Conservation (phyloP, 2,113 vertebrate genomes). For the Epinephelus lanceolatus region DNA sequence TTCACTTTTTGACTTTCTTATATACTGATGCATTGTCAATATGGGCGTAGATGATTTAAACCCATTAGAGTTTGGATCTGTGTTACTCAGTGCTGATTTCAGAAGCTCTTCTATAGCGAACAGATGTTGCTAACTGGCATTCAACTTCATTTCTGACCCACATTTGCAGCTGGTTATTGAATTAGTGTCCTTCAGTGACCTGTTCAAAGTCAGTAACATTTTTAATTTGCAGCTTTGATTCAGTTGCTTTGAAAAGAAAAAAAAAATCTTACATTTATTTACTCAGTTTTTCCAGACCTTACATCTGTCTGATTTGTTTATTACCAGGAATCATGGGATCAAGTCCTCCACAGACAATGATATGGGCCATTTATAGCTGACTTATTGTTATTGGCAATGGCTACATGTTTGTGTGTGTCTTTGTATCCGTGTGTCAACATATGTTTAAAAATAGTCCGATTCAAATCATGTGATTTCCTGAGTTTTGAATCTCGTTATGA, state of each 20-base stretch:
- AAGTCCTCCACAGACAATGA: constrained; percentile 32
- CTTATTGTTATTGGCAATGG: background rate
- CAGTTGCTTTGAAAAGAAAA: background rate
- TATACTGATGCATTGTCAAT: background rate
- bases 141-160: background rate
- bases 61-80: background rate
- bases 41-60: background rate
- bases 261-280: background rate
- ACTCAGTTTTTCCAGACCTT: background rate
- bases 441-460: constrained; percentile 6
- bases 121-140: background rate
- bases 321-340: background rate
- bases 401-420: constrained; percentile 1
- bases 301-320: background rate
- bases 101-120: background rate
- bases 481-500: too few relatives aligned
- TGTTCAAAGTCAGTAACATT: background rate
- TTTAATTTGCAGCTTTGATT: background rate
- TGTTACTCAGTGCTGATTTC: background rate
- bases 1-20: background rate
- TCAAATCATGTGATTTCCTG: constrained; percentile 9
- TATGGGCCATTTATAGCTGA: background rate
- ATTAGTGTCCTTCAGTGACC: background rate
- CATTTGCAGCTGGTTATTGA: constrained; percentile 1
- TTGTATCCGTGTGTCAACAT: background rate